Conservation (phyloP, 2,113 vertebrate genomes). For the Triplophysa siluroides region DNA sequence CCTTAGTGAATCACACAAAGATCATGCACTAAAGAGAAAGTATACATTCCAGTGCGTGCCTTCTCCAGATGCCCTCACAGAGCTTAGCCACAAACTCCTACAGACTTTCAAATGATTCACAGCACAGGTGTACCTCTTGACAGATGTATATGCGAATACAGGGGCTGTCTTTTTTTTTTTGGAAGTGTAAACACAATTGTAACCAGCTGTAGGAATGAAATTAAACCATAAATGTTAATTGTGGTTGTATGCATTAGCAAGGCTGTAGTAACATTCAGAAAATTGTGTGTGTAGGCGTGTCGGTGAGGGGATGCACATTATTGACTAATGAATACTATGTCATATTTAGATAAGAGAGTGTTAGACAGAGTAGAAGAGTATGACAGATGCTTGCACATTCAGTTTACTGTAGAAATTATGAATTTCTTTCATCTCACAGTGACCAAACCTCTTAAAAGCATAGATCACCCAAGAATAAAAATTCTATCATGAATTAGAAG, state of each 20-base stretch:
- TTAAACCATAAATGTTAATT: neutral
- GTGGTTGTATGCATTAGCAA: too few species aligned
- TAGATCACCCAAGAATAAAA: too few species aligned
- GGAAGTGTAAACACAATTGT: neutral
- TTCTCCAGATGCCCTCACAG: constrained; percentile 39
- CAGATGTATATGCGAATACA: neutral
- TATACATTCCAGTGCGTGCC: constrained; percentile 14
- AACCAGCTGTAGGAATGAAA: neutral
- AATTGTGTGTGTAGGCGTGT: too few species aligned
- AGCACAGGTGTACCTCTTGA: constrained; percentile 9
- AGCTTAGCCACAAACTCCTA: neutral
- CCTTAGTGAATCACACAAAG: constrained; percentile 52
- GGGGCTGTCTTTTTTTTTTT: neutral
- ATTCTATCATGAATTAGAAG: too few species aligned
- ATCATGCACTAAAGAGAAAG: constrained; percentile 36
- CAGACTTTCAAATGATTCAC: constrained; percentile 6
- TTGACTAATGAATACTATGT: too few species aligned
- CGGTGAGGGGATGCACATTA: too few species aligned
- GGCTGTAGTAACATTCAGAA: too few species aligned
- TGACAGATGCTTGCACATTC: neutral
- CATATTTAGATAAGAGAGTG: too few species aligned
- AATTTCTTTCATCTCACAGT: too few species aligned
- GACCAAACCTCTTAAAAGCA: too few species aligned
- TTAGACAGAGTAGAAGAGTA: too few species aligned
- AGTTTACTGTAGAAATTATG: too few species aligned